Evolutionary conservation across 2,113 vertebrate species (phyloP).

Genomic region (Labrus mixtus): DNA sequence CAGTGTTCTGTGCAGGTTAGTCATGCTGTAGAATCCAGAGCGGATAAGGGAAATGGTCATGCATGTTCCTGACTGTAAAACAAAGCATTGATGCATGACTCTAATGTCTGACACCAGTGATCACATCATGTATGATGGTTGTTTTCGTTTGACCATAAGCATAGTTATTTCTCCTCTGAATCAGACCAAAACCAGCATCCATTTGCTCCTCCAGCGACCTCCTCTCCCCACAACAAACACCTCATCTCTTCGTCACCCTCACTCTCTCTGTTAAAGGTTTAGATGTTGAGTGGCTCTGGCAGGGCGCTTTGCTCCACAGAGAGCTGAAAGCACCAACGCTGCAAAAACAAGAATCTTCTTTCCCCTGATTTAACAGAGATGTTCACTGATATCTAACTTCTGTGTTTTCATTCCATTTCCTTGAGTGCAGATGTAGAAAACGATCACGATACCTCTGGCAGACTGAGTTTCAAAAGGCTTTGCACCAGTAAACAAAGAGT

Average conservation of each 20-base stretch:
- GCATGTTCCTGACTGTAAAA: background rate
- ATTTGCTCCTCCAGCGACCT: slow-evolving; percentile 3
- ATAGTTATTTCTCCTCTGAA: slow-evolving; percentile 5
- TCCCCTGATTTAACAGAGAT: slow-evolving; percentile 2
- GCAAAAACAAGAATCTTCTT: background rate
- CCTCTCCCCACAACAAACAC: slow-evolving; percentile 23
- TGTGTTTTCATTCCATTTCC: background rate
- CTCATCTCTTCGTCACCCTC: slow-evolving; percentile 13
- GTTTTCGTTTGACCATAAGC: background rate
- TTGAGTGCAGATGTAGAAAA: background rate
- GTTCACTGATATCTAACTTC: background rate
- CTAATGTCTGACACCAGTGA: background rate
- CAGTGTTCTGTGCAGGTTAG: background rate
- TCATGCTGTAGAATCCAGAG: background rate
- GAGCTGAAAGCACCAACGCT: background rate
- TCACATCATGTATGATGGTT: background rate
- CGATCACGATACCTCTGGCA: no score
- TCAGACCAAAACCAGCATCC: background rate
- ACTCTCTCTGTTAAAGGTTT: slow-evolving; percentile 3
- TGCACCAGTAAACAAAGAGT: no score
- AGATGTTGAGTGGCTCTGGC: slow-evolving; percentile 15
- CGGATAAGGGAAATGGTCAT: background rate
- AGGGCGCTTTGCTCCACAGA: background rate
- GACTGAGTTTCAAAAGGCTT: no score
- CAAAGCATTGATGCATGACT: background rate